Percentiles rank a stretch among this genome's conserved stretches.
These are phyloP conservation scores for Ashinkailepas kermadecensis DNA, from an alignment of 2,888 invertebrate genomes.

Conservation along the genomic window DNA sequence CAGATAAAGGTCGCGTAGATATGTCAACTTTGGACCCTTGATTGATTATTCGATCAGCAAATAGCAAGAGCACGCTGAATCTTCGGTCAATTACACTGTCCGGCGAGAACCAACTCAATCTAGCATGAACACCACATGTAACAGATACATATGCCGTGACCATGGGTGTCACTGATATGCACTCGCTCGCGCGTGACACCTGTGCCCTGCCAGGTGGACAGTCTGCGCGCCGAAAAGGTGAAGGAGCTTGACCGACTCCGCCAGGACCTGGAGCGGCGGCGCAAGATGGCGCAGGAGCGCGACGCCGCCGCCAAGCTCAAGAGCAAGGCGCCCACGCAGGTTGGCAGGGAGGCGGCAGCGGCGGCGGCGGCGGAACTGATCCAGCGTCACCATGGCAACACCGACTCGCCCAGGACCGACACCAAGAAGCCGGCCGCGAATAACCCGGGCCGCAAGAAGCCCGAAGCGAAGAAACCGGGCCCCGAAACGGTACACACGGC, in stretches of 20 bases:
- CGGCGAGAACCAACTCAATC: too few species aligned
- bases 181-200: too few species aligned
- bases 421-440: background rate
- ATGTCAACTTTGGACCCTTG: too few species aligned
- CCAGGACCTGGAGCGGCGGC: slow-evolving; percentile 6
- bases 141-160: too few species aligned
- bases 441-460: too few species aligned
- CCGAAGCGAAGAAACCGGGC: background rate
- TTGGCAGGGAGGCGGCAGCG: background rate
- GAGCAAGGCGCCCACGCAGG: background rate
- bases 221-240: slow-evolving; percentile 57
- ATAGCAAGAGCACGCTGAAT: too few species aligned
- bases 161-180: too few species aligned
- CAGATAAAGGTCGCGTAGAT: too few species aligned
- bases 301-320: background rate
- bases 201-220: slow-evolving; percentile 47
- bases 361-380: background rate
- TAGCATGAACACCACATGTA: too few species aligned
- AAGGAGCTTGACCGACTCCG: slow-evolving; percentile 45
- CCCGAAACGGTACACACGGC: background rate
- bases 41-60: too few species aligned
- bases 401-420: background rate
- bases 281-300: background rate
- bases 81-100: too few species aligned
- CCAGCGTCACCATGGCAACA: background rate